A percentile compares a stretch with the other conserved stretches of the same genome.
Evolutionary conservation across 2,888 invertebrate genomes (phyloP).

Genomic region (Junonia oenone): DNA sequence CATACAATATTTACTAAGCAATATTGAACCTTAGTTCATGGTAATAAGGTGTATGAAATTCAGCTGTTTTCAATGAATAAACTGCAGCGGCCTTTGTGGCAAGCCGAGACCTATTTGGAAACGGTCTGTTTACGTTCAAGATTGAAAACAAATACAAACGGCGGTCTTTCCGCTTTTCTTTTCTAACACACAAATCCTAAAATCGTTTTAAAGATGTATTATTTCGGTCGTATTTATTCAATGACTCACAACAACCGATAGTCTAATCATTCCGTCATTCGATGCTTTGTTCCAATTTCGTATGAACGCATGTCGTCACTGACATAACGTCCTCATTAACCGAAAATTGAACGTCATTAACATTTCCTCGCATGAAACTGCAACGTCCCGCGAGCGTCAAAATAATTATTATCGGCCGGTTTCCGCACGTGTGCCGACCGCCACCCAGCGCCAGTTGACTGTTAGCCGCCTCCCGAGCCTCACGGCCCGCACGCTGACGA

Average conservation of each 20-base stretch:
- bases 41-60: neutral
- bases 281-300: neutral
- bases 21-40: neutral
- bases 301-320: constrained; percentile 2
- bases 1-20: neutral
- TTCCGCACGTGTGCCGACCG: constrained; percentile 50
- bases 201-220: neutral
- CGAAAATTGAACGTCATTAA: constrained; percentile 19
- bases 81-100: constrained; percentile 6
- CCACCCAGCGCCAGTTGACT: constrained; percentile 45
- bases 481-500: constrained; percentile 26
- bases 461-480: constrained; percentile 29
- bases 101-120: constrained; percentile 13
- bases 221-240: neutral
- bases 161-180: constrained; percentile 5
- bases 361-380: constrained; percentile 10
- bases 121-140: constrained; percentile 17
- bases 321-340: constrained; percentile 23
- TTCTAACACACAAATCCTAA: neutral
- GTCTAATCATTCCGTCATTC: neutral
- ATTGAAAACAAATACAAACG: constrained; percentile 17
- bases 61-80: constrained; percentile 10
- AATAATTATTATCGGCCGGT: constrained; percentile 46
- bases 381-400: constrained; percentile 38
- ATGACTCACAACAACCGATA: neutral